Evolutionary conservation across 2,113 vertebrate species (phyloP), one percentile per base, ranked within the genome.

Genomic region (Baryphthengus martii): DNA sequence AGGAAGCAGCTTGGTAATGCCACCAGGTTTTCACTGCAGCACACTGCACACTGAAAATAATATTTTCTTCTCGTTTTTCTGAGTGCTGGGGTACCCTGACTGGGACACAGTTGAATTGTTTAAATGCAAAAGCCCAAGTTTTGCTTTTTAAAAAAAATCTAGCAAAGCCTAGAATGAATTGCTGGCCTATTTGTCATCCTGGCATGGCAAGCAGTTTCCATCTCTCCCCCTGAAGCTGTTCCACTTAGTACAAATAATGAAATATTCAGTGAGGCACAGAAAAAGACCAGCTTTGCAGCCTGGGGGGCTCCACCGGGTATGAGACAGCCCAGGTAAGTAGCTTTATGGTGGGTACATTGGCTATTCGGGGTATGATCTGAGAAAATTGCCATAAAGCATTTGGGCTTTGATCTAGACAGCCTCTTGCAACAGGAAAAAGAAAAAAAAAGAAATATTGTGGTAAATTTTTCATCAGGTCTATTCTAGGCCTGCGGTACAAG

Each of bases 171-270:
- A 84, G 65, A 86, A 90, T 84, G 68, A 90, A 89, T 95, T 94
- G 86, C 61, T 85, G 40, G 56, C 24, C 73, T 63, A 85, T 96
- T 95, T 91, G 77, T 96, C 94, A 89, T 95, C 72, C 65, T 95
- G 91, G 49, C 84, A 91, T 45, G 45, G 80, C 89, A 95, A 66
- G 12, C 40, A 93, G 92, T 97, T 96, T 97, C 89, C 91, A 78
- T 87, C 29, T 96, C 77, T 95, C 49, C 44, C 81, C 70, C 70
- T 89, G 77, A 95, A 97, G 93, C 77, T 96, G 74, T 65, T 91
- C 89, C 89, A 89, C 88, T 95, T 85, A 91, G 89, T 94, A 93
- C 89, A 96, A 94, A 97, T 95, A 96, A 95, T 96, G 66, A 95
- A 96, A 93, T 94, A 95, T 82, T 96, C 94, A 94, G 80, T 82